Percentiles rank a stretch among this genome's conserved stretches.
Conservation (phyloP, 2,888 invertebrate species). For the Epirrhoe alternata region DNA sequence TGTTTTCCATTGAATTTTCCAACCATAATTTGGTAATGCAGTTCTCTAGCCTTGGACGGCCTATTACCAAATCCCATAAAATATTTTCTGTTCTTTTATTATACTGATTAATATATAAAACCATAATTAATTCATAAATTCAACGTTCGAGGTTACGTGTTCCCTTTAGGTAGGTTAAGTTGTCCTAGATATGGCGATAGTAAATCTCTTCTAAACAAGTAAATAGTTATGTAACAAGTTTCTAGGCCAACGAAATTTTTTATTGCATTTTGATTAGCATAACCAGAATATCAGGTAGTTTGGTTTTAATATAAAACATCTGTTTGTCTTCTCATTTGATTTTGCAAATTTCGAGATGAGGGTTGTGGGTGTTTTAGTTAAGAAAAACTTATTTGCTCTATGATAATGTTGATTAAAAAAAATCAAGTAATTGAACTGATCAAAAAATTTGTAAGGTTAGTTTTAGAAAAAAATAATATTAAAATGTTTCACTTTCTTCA, state of each 20-base stretch:
- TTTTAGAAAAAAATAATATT: too few species aligned
- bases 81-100: constrained; percentile 6
- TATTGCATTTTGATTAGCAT: constrained; percentile 40
- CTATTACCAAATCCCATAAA: constrained; percentile 20
- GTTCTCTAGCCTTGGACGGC: not conserved
- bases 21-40: not conserved
- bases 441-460: too few species aligned
- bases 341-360: constrained; percentile 12
- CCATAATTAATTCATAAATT: constrained; percentile 27
- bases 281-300: constrained; percentile 32
- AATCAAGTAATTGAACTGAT: too few species aligned
- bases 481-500: too few species aligned
- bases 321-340: constrained; percentile 18
- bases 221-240: constrained; percentile 34
- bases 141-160: constrained; percentile 37
- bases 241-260: constrained; percentile 42
- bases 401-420: too few species aligned
- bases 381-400: not conserved
- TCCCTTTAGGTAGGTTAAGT: constrained; percentile 33
- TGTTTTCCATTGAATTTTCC: not conserved
- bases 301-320: constrained; percentile 16
- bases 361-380: not conserved
- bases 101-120: constrained; percentile 18
- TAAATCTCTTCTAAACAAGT: constrained; percentile 38
- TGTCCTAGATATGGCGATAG: constrained; percentile 33